Base-by-base conservation (phyloP, 2,888 invertebrate species). In the Carterocephalus palaemon region DNA sequence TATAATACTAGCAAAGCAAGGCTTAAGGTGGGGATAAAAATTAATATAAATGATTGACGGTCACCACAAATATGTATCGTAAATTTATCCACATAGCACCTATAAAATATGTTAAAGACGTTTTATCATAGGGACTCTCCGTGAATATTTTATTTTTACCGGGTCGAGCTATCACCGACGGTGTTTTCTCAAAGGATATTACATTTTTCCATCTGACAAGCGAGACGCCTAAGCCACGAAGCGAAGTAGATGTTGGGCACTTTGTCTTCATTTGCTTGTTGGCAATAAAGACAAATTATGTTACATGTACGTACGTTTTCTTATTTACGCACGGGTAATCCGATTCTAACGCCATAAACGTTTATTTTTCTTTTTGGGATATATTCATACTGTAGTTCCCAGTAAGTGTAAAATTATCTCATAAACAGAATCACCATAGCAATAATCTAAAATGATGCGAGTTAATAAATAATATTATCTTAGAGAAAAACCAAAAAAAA, bases 261-360 rank as follows among this genome's bases (percentile, higher is more conserved):
- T 43, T 43, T 28, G 29, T 43, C 42, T 43, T 43, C 42, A 43
- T 43, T 43, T 43, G 28, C 36, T 42, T 34, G 28, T 20, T 20
- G 26, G 22, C 22, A 22, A 43, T 42, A 34, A 42, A 19, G 42
- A 12, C 19, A 42, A 42, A 42, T 20, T 34, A 20, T 34, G 16
- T 28, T 42, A 42, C 4, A 26, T 9, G 2, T 15, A 13, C 4
- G 15, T 16, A 28, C 28, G 31, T 2, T 36, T 10, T 24, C 23
- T 5, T 16, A 16, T 23, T 23, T 23, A 10, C 17, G 7, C 26
- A 13, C 10, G 13, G 20, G 20, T 20, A 13, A 20, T 39, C 10
- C 20, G 29, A 19, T 39, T 29, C 8, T 13, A n/a, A 8, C 19
- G 6, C 20, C 6, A 32, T 19, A n/a, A n/a, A 6, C 19, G 32